Evolutionary conservation across 2,113 vertebrate genomes (phyloP).

Genomic region (Sander lucioperca): DNA sequence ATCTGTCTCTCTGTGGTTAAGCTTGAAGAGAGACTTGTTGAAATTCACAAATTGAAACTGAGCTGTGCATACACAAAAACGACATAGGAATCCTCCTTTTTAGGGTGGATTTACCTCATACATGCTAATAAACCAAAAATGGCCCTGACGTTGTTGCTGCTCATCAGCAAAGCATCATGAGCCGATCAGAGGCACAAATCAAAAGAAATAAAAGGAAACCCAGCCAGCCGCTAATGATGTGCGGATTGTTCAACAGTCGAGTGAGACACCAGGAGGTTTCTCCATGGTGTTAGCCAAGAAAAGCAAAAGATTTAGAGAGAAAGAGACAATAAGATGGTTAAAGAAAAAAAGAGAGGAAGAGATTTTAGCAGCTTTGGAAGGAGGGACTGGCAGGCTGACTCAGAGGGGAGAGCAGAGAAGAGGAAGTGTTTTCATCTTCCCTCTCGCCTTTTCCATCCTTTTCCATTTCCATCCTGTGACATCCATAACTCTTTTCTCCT

Average conservation of each 20-base stretch:
- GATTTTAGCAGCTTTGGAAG: conserved; percentile 48
- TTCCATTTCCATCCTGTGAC: conserved; percentile 55
- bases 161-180: conserved; percentile 11
- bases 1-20: conserved; percentile 10
- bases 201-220: conserved; percentile 53
- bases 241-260: conserved; percentile 45
- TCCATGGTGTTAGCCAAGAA: not conserved
- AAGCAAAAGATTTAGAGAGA: conserved; percentile 28
- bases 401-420: conserved; percentile 38
- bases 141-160: not conserved
- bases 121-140: conserved; percentile 25
- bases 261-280: conserved; percentile 47
- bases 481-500: conserved; percentile 43
- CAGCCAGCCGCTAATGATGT: conserved; percentile 50
- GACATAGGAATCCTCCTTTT: not conserved
- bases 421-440: conserved; percentile 52
- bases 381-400: conserved; percentile 53
- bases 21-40: not conserved
- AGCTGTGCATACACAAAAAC: not conserved
- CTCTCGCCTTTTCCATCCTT: conserved; percentile 32
- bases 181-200: conserved; percentile 28
- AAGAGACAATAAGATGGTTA: conserved; percentile 15
- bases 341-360: conserved; percentile 2
- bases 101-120: not conserved
- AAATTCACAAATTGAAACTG: conserved; percentile 5